Base-by-base conservation (phyloP, 2,797 vertebrate species). In the Aplochiton taeniatus region DNA sequence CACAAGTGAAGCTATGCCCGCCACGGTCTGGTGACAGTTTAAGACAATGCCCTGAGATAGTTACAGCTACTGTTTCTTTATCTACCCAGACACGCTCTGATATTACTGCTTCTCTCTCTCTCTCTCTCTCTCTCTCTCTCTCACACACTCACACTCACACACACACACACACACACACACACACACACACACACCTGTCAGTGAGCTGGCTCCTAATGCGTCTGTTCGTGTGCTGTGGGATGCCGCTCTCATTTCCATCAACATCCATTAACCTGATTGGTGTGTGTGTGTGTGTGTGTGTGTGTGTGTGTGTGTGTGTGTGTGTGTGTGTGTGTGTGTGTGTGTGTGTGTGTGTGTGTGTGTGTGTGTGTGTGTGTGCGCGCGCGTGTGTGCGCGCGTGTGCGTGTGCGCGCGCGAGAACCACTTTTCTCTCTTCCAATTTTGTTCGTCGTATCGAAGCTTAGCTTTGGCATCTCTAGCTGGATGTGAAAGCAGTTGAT, bases 161-260 rank as follows among this genome's bases (percentile, higher is more conserved):
- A 48, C 46, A 8, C 46, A 48, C 46, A 9, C 46, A 48, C 18
- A 9, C 64, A 79, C 55, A 72, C 75, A 67, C 47, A 79, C 65
- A 80, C 64, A 60, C 65, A 63, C 72, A 61, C 78, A 85, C 79
- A 78, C 82, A 89, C 84, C 85, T 84, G 83, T 85, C 87, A 84
- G 86, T 88, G 86, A 88, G 87, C 85, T 84, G 87, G 90, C 89
- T 86, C 83, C 83, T 85, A 88, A 88, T 90, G 85, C 83, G 66
- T 90, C 88, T 87, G 75, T 66, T 80, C 74, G 83, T 87, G 10
- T 53, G 17, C 79, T 45, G 63, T 83, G 84, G 87, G 87, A 89
- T 80, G 83, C 85, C 81, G n/a, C n/a, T 88, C 87, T 89, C 88
- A 90, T 89, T 86, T 86, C 86, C 86, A 87, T 87, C 87, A 89